Evolutionary conservation across 1,140 invertebrate species (phyloP).

Genomic region (Drosophila carrolli): DNA sequence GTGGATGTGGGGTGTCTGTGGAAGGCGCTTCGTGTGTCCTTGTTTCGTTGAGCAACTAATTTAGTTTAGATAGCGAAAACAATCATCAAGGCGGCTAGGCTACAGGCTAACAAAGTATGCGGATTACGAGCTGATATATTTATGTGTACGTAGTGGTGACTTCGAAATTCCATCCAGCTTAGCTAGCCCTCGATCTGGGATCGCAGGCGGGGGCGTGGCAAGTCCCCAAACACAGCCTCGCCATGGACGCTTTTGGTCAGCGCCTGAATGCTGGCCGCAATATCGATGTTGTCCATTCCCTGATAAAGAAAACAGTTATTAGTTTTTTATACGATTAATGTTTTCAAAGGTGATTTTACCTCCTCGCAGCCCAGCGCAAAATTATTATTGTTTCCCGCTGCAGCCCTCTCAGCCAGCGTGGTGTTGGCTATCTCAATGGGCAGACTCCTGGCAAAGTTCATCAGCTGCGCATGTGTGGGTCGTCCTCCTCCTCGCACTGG

Average conservation of each 20-base stretch:
- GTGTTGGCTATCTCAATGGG: constrained; percentile 80
- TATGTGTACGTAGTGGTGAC: constrained; percentile 69
- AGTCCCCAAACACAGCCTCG: constrained; percentile 92
- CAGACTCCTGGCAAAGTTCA: constrained; percentile 77
- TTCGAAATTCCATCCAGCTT: constrained; percentile 7
- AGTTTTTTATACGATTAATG: not conserved
- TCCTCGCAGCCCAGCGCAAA: constrained; percentile 62
- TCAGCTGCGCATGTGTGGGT: constrained; percentile 33
- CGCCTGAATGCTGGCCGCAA: constrained; percentile 94
- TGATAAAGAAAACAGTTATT: constrained; percentile 10
- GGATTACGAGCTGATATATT: constrained; percentile 57
- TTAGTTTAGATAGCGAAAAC: constrained; percentile 68
- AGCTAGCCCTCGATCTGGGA: constrained; percentile 89
- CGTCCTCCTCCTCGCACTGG: constrained; percentile 42
- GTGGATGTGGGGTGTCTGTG: constrained; percentile 7
- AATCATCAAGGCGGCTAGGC: constrained; percentile 38
- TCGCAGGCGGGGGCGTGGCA: constrained; percentile 92
- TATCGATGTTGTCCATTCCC: constrained; percentile 87
- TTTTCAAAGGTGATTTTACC: constrained; percentile 28
- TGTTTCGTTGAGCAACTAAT: constrained; percentile 74
- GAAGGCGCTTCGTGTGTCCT: constrained; percentile 54
- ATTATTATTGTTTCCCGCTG: constrained; percentile 47
- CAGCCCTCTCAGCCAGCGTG: constrained; percentile 53
- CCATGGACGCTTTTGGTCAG: constrained; percentile 94
- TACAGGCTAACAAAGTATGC: constrained; percentile 42